Conservation (phyloP, 2,113 vertebrate species). For the Hyperoodon ampullatus region DNA sequence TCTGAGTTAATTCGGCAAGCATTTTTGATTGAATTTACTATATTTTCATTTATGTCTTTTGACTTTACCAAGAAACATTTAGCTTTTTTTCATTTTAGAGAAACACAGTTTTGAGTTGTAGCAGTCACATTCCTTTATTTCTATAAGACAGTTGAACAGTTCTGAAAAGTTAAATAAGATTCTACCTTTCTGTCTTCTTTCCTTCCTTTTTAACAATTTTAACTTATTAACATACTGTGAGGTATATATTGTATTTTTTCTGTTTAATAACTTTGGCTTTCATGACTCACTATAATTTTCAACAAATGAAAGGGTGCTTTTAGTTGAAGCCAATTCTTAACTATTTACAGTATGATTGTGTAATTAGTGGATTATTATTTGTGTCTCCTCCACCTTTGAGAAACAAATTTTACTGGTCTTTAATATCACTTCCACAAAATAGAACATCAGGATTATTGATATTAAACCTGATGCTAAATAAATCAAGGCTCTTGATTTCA, state of each 20-base stretch:
- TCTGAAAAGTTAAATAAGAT: not conserved
- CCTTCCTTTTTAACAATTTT: not conserved
- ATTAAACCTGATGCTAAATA: constrained; percentile 37
- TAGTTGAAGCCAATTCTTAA: constrained; percentile 11
- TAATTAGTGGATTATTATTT: constrained; percentile 32
- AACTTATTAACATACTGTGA: constrained; percentile 12
- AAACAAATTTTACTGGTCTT: constrained; percentile 29
- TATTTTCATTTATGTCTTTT: constrained; percentile 27
- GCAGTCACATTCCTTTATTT: constrained; percentile 24
- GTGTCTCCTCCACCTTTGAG: not conserved
- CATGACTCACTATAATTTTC: constrained; percentile 52
- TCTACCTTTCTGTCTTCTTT: not conserved
- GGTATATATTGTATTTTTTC: not conserved
- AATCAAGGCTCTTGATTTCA: not conserved
- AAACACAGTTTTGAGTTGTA: constrained; percentile 9
- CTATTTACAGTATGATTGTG: not conserved
- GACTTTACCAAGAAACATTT: not conserved
- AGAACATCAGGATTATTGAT: not conserved
- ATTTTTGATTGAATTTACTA: not conserved
- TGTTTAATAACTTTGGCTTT: constrained; percentile 35
- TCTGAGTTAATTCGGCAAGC: not conserved
- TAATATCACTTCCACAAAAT: constrained; percentile 18
- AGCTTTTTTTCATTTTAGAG: not conserved
- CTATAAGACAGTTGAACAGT: not conserved
- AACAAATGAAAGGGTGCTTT: constrained; percentile 57